Percentiles rank a stretch among this genome's conserved stretches.
These are phyloP conservation scores for Harpalus rufipes DNA, from an alignment of 2,888 invertebrate genomes.

Conservation along the genomic window DNA sequence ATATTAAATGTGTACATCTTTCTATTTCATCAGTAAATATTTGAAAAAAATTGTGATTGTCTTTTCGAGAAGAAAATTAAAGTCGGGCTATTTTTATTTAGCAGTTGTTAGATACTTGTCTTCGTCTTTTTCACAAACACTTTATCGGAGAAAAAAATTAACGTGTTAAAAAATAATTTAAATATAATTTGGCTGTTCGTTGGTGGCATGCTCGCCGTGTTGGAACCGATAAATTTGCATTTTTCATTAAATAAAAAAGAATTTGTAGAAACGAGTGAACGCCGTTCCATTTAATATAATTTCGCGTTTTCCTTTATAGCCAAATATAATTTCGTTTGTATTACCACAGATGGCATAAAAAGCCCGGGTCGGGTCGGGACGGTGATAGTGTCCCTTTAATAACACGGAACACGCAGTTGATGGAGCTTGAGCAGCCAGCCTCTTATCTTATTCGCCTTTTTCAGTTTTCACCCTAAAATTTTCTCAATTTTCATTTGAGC, in stretches of 20 bases:
- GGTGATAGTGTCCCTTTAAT: slow-evolving; percentile 66
- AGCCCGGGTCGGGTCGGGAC: slow-evolving; percentile 45
- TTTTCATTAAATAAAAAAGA: slow-evolving; percentile 68
- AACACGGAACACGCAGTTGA: slow-evolving; percentile 64
- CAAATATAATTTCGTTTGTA: slow-evolving; percentile 68
- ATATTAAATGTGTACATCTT: no score
- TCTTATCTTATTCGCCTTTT: slow-evolving; percentile 67
- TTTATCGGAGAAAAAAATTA: slow-evolving; percentile 60
- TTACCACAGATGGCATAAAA: slow-evolving; percentile 67
- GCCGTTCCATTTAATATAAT: slow-evolving; percentile 65
- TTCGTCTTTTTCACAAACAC: slow-evolving; percentile 6
- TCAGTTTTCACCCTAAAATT: slow-evolving; percentile 68
- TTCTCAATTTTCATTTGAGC: slow-evolving; percentile 68
- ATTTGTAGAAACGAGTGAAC: slow-evolving; percentile 66
- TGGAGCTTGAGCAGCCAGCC: slow-evolving; percentile 61
- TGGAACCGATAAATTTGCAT: slow-evolving; percentile 67
- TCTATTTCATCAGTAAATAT: no score
- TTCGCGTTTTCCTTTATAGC: slow-evolving; percentile 66
- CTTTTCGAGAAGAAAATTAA: not conserved
- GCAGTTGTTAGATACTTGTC: not conserved
- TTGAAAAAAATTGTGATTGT: not conserved
- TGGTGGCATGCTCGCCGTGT: slow-evolving; percentile 25
- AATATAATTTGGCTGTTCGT: slow-evolving; percentile 58
- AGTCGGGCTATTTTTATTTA: not conserved
- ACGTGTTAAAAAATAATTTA: slow-evolving; percentile 67